Evolutionary conservation across 2,113 vertebrate species (phyloP).

Genomic region (Ivindomyrus marchei): DNA sequence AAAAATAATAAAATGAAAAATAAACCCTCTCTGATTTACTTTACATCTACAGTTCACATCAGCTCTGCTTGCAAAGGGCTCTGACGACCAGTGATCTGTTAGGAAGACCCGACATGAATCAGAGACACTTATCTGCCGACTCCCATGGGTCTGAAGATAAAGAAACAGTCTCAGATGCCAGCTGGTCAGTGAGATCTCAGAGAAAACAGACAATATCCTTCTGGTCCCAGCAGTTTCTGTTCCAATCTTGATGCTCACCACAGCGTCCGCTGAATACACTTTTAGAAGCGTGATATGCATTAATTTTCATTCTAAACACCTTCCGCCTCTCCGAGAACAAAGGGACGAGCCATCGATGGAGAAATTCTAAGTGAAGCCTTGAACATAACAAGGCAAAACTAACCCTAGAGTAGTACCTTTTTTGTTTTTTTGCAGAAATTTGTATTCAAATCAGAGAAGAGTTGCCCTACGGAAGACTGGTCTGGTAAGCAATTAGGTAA

Average conservation of each 20-base stretch:
- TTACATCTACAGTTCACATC: not conserved
- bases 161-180: not conserved
- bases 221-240: not conserved
- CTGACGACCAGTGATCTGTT: not conserved
- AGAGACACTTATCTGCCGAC: not conserved
- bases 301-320: not conserved
- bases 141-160: not conserved
- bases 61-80: not conserved
- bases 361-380: not conserved
- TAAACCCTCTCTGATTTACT: not conserved
- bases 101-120: not conserved
- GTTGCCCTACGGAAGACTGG: slow-evolving; percentile 16
- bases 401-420: not conserved
- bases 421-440: slow-evolving; percentile 6
- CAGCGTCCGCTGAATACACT: not conserved
- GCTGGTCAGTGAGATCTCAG: not conserved
- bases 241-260: not conserved
- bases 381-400: slow-evolving; percentile 4
- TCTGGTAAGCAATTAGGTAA: slow-evolving; percentile 16
- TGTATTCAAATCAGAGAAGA: slow-evolving; percentile 18
- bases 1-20: not conserved
- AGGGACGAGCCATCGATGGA: not conserved
- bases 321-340: not conserved
- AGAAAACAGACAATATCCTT: slow-evolving; percentile 1
- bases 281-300: not conserved